Conservation (phyloP, 2,888 invertebrate species). For the Schizotus pectinicornis region DNA sequence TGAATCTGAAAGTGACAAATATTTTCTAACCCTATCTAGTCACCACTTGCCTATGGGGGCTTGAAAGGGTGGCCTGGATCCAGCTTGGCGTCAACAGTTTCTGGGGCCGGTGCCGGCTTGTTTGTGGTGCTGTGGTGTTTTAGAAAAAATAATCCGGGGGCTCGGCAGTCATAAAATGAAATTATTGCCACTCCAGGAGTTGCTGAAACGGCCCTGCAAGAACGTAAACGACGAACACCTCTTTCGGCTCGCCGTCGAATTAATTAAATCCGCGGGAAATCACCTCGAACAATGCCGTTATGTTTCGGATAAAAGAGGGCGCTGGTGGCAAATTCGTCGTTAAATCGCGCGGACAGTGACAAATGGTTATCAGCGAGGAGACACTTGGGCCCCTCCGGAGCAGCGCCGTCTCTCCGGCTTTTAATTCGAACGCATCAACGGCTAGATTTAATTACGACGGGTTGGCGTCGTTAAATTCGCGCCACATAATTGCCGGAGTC, state of each 20-base stretch:
- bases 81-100: no score
- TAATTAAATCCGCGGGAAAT: constrained; percentile 24
- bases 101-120: no score
- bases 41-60: no score
- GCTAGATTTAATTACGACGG: constrained; percentile 43
- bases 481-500: constrained; percentile 45
- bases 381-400: constrained; percentile 15
- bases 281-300: constrained; percentile 21
- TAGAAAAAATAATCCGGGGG: no score
- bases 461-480: constrained; percentile 41
- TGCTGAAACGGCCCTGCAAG: no score
- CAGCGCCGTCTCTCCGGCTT: constrained; percentile 22
- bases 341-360: constrained; percentile 25
- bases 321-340: constrained; percentile 15
- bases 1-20: no score
- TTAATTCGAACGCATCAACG: constrained; percentile 40
- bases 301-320: constrained; percentile 23
- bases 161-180: no score
- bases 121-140: no score
- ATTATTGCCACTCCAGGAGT: no score
- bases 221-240: no score
- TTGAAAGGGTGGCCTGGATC: no score
- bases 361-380: constrained; percentile 12
- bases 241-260: background rate
- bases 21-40: no score